Base-by-base conservation (phyloP, 2,797 vertebrate species). In the Hypotaenidia philippensis region DNA sequence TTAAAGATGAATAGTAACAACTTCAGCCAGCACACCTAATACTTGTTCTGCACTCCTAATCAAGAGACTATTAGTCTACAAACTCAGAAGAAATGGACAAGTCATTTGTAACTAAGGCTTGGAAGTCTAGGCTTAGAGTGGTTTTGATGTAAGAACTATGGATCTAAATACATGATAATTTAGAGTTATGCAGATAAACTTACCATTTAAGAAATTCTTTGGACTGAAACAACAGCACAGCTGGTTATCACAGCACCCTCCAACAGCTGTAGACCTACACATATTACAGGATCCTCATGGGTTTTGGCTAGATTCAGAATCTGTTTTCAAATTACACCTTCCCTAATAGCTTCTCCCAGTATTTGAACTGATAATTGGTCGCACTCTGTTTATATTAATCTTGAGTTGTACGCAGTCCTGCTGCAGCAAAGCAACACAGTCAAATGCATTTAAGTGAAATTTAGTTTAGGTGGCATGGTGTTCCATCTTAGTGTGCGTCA, bases 1-100 rank as follows among this genome's bases (percentile, higher is more conserved):
- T 91, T 89, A 47, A 81, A 94, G 57, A 80, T 71, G 80, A 94
- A 57, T 64, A 83, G 65, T 71, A 72, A 86, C 41, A 87, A 83
- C 57, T 93, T 74, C 60, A 85, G 68, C 75, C 45, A 80, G 50
- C 21, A 19, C 5, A 2, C 41, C 61, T 36, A 36, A 36, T 77
- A 92, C 77, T 92, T 92, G 63, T 84, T 80, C 88, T 94, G 63
- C 38, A 38, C 34, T 90, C 56, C 52, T 56, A 27, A 45, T 74
- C 77, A 45, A 52, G 53, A 88, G 17, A 29, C 50, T 83, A 5
- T 55, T 61, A 76, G 52, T 79, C 76, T 71, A 27, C 66, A 60
- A 70, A 77, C 36, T 84, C 45, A 65, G 36, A 72, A 79, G 63
- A 79, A 79, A 85, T 53, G 25, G 50, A 10, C 21, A 56, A 66